Percentiles rank a stretch among this genome's conserved stretches.
These are phyloP conservation scores for Sialia sialis DNA, from an alignment of 2,113 vertebrate genomes.

Conservation along the genomic window DNA sequence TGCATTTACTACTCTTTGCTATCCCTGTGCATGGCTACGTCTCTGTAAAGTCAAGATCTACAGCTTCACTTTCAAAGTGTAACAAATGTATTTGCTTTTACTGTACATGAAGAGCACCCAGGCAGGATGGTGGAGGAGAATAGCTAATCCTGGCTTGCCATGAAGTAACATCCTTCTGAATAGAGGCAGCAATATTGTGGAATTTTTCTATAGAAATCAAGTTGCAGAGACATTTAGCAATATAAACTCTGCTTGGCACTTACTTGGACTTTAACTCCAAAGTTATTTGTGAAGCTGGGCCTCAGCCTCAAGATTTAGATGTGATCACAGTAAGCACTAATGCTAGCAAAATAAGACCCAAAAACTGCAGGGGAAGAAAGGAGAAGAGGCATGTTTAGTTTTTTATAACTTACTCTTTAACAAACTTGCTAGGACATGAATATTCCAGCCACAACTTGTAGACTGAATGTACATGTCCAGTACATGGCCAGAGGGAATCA, in stretches of 20 bases:
- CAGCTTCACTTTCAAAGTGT: neutral
- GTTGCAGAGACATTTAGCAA: neutral
- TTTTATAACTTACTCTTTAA: neutral
- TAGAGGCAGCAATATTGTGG: neutral
- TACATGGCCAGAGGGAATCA: neutral
- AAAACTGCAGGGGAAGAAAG: rapidly evolving
- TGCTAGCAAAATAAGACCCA: neutral
- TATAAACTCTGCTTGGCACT: neutral
- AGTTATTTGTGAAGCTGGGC: neutral
- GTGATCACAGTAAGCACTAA: neutral
- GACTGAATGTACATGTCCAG: neutral
- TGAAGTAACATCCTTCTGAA: neutral
- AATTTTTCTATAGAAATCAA: neutral
- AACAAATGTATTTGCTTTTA: neutral
- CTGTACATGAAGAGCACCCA: neutral
- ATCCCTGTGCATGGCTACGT: neutral
- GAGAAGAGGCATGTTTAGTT: rapidly evolving
- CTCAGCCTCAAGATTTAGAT: neutral
- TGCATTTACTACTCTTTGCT: neutral
- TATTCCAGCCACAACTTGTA: neutral
- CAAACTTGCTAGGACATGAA: neutral
- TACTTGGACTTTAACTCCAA: neutral
- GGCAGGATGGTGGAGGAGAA: neutral
- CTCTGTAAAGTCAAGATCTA: neutral
- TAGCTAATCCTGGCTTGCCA: neutral